These are phyloP conservation scores for Tetranychus cinnabarinus DNA, from an alignment of 1,140 invertebrate species.

Conservation along the genomic window DNA sequence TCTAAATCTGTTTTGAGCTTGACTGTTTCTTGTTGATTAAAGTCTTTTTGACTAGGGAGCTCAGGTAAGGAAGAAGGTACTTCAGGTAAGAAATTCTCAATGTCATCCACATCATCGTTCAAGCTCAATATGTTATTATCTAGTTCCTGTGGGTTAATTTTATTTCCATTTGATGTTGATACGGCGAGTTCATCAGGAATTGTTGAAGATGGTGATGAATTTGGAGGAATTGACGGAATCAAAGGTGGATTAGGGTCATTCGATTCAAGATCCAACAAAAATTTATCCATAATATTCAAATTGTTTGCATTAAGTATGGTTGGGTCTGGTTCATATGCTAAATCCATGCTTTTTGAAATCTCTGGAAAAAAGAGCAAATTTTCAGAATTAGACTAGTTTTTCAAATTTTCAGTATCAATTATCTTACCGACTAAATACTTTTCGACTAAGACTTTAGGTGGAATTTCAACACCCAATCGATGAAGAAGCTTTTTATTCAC, in stretches of 20 bases:
- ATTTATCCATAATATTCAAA: not conserved
- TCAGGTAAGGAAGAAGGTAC: not conserved
- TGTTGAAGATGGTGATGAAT: not conserved
- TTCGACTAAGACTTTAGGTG: conserved; percentile 84
- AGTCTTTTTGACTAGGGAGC: not conserved
- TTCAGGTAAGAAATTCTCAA: not conserved
- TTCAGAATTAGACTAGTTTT: conserved; percentile 14
- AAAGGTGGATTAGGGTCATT: not conserved
- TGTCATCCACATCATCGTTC: not conserved
- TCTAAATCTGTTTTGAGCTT: not conserved
- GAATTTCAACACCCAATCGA: conserved; percentile 83
- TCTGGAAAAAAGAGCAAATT: conserved; percentile 26
- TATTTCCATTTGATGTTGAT: not conserved
- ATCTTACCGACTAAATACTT: conserved; percentile 46
- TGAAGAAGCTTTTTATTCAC: conserved; percentile 88
- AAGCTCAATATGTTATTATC: not conserved
- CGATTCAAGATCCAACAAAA: not conserved
- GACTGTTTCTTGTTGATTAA: not conserved
- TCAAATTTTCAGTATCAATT: conserved; percentile 13
- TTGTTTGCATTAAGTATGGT: not conserved
- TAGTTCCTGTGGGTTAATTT: no score
- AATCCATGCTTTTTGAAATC: conserved; percentile 83
- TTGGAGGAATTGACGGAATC: not conserved
- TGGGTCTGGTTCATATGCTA: conserved; percentile 75
- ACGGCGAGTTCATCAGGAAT: not conserved